phyloP scores from a whole-genome alignment of 2,797 vertebrate genomes.

The Numenius phaeopus region DNA sequence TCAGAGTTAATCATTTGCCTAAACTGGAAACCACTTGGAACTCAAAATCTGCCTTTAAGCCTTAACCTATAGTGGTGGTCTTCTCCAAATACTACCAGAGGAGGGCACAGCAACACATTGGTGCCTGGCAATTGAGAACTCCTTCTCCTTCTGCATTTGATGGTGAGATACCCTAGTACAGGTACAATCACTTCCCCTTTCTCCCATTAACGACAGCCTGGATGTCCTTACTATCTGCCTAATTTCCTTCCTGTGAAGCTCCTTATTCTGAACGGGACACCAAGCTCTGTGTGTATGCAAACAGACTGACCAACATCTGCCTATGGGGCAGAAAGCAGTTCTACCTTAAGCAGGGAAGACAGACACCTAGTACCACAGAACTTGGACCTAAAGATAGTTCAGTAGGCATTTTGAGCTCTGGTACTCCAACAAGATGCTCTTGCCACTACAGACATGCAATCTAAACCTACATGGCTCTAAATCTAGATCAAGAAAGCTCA shows the following conservation, averaged over 20 bases:
- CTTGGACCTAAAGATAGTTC: not conserved
- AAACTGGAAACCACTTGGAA: not conserved
- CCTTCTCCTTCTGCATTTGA: not conserved
- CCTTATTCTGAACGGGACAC: not conserved
- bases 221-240: not conserved
- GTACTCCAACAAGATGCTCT: not conserved
- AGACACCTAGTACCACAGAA: not conserved
- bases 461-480: not conserved
- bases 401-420: not conserved
- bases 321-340: not conserved
- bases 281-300: not conserved
- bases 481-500: not conserved
- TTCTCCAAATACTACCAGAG: not conserved
- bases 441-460: not conserved
- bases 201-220: not conserved
- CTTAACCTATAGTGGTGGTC: not conserved
- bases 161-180: not conserved
- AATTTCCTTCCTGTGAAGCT: not conserved
- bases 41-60: not conserved
- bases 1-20: not conserved
- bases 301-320: not conserved
- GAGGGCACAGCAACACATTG: not conserved
- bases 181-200: not conserved
- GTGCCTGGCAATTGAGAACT: not conserved
- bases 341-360: not conserved